Base-by-base conservation (phyloP, 2,113 vertebrate genomes). In the Trichomycterus rosablanca region DNA sequence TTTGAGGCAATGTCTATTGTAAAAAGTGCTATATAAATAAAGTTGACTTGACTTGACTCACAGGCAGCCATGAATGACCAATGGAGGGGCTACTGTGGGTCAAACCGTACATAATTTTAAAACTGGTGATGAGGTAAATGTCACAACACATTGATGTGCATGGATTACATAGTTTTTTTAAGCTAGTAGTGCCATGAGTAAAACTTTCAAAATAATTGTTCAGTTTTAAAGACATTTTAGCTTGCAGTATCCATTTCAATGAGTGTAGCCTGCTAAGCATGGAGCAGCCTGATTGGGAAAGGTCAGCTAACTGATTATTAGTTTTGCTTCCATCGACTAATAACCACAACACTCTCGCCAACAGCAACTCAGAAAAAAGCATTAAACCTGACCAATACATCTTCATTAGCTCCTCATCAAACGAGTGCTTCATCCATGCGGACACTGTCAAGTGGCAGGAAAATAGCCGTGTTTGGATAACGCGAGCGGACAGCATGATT, bases 391-490 rank as follows among this genome's bases (percentile, higher is more conserved):
- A 42, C 42, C 42, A 6, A 53, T 45, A 18, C 42, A 2, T 23
- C 9, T n/a, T 34, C n/a, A 30, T 32, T 35, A 59, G 9, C 11
- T 4, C 2, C 9, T 23, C 35, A 26, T 26, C 16, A 57, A 34
- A 34, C 32, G 8, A 22, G 9, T 15, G 18, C 16, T 26, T 19
- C 7, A 51, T 60, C 37, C 4, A 54, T 60, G 32, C 32, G 4
- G 23, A 66, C 24, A 18, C 11, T 23, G 37, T 42, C 9, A 53
- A 40, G 23, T 35, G 32, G 24, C 3, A 40, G 44, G 45, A 22
- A 34, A 26, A 66, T 19, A 63, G 22, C 32, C 11, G 15, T 30
- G 30, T 59, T 40, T 22, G 19, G 39, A 10, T 62, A 37, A 44
- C 63, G 10, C 1, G 4, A 63, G 39, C 4, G 35, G 30, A 40